These are phyloP conservation scores for Melanotaenia pygmaea DNA, from an alignment of 2,797 vertebrate genomes.

Conservation along the genomic window DNA sequence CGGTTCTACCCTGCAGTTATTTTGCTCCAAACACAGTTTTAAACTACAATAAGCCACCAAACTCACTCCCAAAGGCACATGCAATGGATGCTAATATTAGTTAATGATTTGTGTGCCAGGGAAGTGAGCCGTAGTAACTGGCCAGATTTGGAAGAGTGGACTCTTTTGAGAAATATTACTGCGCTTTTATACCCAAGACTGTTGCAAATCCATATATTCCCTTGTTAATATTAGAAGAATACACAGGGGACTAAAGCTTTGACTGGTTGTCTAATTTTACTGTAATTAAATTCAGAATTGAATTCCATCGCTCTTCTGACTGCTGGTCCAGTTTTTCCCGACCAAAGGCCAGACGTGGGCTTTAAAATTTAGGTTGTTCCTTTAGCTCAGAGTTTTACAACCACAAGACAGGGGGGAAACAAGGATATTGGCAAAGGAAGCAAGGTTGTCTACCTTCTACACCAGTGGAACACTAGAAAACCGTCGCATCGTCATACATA, in stretches of 20 bases:
- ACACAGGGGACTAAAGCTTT: slow-evolving; percentile 19
- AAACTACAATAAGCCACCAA: slow-evolving; percentile 63
- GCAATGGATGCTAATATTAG: slow-evolving; percentile 59
- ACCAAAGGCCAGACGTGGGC: slow-evolving; percentile 38
- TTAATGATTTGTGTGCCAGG: slow-evolving; percentile 49
- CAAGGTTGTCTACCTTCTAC: slow-evolving; percentile 22
- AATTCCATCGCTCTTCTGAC: slow-evolving; percentile 27
- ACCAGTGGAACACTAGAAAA: not conserved
- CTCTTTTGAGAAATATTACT: slow-evolving; percentile 46
- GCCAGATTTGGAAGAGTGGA: slow-evolving; percentile 30
- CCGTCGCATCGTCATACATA: not conserved
- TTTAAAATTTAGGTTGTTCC: slow-evolving; percentile 31
- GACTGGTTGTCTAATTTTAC: slow-evolving; percentile 10
- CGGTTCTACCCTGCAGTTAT: slow-evolving; percentile 62
- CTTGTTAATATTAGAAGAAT: slow-evolving; percentile 28
- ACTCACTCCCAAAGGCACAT: slow-evolving; percentile 46
- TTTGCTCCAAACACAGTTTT: slow-evolving; percentile 63
- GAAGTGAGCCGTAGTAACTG: slow-evolving; percentile 48
- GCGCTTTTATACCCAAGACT: slow-evolving; percentile 22
- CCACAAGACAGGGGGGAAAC: slow-evolving; percentile 1
- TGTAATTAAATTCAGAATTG: slow-evolving; percentile 34
- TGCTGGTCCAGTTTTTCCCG: slow-evolving; percentile 28
- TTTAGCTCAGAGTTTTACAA: slow-evolving; percentile 33
- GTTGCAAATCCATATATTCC: slow-evolving; percentile 23
- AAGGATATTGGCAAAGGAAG: not conserved